Percentiles rank a stretch among this genome's conserved stretches.
Conservation (phyloP, 2,888 invertebrate species). For the Reticulitermes lucifugus region DNA sequence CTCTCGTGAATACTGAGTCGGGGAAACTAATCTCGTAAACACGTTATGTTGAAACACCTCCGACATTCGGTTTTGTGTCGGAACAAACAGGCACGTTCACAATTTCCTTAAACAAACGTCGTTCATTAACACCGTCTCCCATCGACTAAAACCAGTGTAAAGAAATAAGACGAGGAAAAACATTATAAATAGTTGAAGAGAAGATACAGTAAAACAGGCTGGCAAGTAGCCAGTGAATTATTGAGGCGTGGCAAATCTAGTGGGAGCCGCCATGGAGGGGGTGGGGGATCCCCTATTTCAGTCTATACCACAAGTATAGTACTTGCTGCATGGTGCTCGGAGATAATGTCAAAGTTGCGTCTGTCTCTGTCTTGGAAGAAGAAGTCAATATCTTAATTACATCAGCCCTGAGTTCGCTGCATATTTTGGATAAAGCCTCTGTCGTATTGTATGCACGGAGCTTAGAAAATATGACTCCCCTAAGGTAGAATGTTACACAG, state of each 20-base stretch:
- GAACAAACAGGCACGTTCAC: background rate
- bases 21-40: too few species aligned
- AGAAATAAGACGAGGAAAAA: background rate
- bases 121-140: constrained; percentile 14
- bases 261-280: background rate
- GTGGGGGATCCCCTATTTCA: background rate
- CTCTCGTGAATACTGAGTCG: too few species aligned
- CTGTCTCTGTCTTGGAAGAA: background rate
- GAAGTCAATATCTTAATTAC: constrained; percentile 36
- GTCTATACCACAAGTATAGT: background rate
- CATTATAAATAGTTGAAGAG: constrained; percentile 5
- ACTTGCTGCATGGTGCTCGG: background rate
- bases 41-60: too few species aligned
- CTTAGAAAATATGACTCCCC: constrained; percentile 12
- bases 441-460: constrained; percentile 18
- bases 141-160: background rate
- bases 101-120: constrained; percentile 4
- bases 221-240: constrained; percentile 7
- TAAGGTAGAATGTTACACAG: constrained; percentile 2
- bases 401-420: constrained; percentile 18
- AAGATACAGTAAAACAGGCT: constrained; percentile 9
- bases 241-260: constrained; percentile 5
- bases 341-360: constrained; percentile 9
- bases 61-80: too few species aligned
- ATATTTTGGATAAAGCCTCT: background rate